Evolutionary conservation across 2,113 vertebrate species (phyloP).

Genomic region (Malaclemys terrapin): DNA sequence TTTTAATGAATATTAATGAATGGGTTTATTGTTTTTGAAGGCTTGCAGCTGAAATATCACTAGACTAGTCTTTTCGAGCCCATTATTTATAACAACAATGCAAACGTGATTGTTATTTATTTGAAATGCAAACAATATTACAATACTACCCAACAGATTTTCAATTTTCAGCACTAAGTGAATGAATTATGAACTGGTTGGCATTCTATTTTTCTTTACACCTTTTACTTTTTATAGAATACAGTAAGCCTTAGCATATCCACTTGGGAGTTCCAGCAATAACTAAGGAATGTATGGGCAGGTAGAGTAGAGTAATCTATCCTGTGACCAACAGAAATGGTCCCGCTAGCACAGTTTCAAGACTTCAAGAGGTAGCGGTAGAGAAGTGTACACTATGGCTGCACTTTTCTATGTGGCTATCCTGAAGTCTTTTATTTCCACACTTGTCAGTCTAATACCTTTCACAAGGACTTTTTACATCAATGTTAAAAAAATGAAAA

Average conservation of each 20-base stretch:
- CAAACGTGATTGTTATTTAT: background rate
- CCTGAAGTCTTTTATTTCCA: background rate
- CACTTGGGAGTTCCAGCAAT: background rate
- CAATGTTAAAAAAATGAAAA: background rate
- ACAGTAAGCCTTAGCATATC: background rate
- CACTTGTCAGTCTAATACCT: background rate
- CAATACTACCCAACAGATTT: conserved; percentile 8
- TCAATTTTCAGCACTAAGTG: background rate
- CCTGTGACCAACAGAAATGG: rapidly evolving
- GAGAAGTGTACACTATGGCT: rapidly evolving
- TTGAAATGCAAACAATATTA: conserved; percentile 2
- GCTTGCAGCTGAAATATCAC: conserved; percentile 32
- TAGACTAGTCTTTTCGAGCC: background rate
- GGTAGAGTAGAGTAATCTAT: background rate
- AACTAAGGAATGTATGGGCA: background rate
- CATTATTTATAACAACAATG: conserved; percentile 22
- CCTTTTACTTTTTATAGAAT: background rate
- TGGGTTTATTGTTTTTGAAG: background rate
- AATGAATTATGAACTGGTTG: background rate
- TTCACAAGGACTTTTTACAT: background rate
- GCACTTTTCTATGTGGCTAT: background rate
- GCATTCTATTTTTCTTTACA: background rate
- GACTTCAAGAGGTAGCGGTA: background rate
- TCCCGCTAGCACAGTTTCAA: background rate
- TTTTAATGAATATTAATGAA: conserved; percentile 38